Evolutionary conservation across 2,797 vertebrate species (phyloP), one percentile per base, ranked within the genome.

Genomic region (Phyllotis vaccarum): DNA sequence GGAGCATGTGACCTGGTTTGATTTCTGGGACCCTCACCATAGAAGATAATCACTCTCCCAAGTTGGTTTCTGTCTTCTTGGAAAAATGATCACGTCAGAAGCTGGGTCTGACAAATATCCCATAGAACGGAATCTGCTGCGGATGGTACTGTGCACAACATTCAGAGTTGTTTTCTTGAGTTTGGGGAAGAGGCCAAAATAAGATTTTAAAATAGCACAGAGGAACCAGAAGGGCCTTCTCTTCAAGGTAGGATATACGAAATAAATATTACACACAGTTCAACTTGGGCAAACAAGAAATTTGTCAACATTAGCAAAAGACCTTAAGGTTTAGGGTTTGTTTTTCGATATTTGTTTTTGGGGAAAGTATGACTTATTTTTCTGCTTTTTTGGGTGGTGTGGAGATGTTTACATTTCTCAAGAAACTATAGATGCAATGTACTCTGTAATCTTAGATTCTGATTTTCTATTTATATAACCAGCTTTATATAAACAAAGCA

Each of bases 241-340:
- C 80, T n/a, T 93, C 52, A 46, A 29, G 24, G 76, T 76, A 21
- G 89, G 90, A n/a, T 4, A 40, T 49, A 79, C 27, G 43, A 82
- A 88, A 95, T 91, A 91, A 92, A 89, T 78, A 64, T 93, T 91
- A 29, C 10, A 40, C 82, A 88, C 27, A 49, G 66, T 95, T 93
- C 64, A 52, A 12, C 87, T 94, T 96, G n/a, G 34, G 96, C 96
- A 95, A 97, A 97, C 54, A 97, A 91, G 81, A 95, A 91, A 79
- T 81, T 76, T 83, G 90, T 75, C 5, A 22, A 78, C 14, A 56
- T 81, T 86, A 94, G 34, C 58, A 70, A 66, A 37, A 10, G 62
- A 95, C 56, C 91, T 52, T 78, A 24, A 72, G 40, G 79, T 74
- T 76, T 9, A 49, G 31, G 82, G 22, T 49, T 34, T 83, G 17